These are phyloP conservation scores for Dinothrombium tinctorium DNA, from an alignment of 1,140 invertebrate genomes.

Conservation along the genomic window DNA sequence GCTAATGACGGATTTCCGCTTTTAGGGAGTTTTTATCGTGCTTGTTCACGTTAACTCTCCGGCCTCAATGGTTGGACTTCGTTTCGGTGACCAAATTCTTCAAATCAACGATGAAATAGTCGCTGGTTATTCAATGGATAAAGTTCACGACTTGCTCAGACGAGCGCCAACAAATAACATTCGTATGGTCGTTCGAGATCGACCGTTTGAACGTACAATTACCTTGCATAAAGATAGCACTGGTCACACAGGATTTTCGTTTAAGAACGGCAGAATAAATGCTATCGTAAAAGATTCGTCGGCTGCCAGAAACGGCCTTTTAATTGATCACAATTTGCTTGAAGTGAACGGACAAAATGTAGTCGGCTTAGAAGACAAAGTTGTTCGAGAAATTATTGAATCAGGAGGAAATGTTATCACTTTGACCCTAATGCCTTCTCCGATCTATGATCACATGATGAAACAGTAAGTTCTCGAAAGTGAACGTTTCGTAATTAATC, in stretches of 20 bases:
- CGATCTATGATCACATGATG: constrained; percentile 70
- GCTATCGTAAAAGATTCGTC: constrained; percentile 71
- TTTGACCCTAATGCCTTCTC: constrained; percentile 61
- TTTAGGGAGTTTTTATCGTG: constrained; percentile 57
- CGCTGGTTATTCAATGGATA: constrained; percentile 59
- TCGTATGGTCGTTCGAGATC: constrained; percentile 51
- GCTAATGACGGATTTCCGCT: constrained; percentile 2
- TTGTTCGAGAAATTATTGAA: constrained; percentile 51
- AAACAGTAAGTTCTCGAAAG: constrained; percentile 46
- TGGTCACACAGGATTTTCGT: constrained; percentile 64
- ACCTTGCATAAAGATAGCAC: constrained; percentile 70
- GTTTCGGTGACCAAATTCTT: constrained; percentile 73
- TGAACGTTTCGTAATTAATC: constrained; percentile 10
- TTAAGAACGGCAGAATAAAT: constrained; percentile 56
- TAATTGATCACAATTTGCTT: constrained; percentile 66
- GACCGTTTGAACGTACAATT: constrained; percentile 70
- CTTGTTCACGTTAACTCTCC: constrained; percentile 57
- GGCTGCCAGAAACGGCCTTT: constrained; percentile 67
- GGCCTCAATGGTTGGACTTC: constrained; percentile 51
- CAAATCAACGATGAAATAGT: constrained; percentile 42
- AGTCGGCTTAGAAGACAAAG: constrained; percentile 69
- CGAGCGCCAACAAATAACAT: constrained; percentile 49
- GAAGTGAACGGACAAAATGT: constrained; percentile 74
- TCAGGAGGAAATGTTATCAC: constrained; percentile 37
- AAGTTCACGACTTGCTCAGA: constrained; percentile 52